A percentile compares a stretch with the other conserved stretches of the same genome.
Evolutionary conservation across 2,888 invertebrate genomes (phyloP).

Genomic region (Drosophila affinis): DNA sequence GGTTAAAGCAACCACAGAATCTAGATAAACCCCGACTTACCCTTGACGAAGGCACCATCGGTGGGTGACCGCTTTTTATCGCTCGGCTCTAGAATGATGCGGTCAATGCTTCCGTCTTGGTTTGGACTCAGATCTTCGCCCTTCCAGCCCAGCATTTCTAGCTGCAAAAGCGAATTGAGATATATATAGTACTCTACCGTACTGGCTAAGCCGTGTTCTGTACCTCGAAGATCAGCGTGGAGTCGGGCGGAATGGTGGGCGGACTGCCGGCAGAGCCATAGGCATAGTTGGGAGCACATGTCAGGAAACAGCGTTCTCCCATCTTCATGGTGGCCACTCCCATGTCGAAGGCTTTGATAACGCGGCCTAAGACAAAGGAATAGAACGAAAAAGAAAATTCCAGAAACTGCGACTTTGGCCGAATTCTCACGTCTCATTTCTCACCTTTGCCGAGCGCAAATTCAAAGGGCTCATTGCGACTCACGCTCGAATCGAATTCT

Average conservation of each 20-base stretch:
- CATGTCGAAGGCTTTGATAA: constrained; percentile 97
- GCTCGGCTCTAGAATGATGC: constrained; percentile 89
- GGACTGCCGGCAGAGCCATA: constrained; percentile 93
- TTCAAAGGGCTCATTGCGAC: constrained; percentile 92
- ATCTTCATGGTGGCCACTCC: constrained; percentile 97
- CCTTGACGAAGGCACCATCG: constrained; percentile 92
- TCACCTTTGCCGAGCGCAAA: constrained; percentile 94
- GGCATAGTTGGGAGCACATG: constrained; percentile 94
- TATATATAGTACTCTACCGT: neutral
- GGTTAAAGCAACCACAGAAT: neutral
- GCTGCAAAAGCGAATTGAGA: constrained; percentile 84
- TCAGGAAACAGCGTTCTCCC: constrained; percentile 92
- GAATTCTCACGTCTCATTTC: constrained; percentile 7
- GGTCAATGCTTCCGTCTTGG: constrained; percentile 92
- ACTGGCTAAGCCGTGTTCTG: too few species aligned
- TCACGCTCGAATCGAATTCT: constrained; percentile 95
- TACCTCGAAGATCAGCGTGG: constrained; percentile 95
- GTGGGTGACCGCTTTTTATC: constrained; percentile 89
- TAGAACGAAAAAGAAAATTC: neutral
- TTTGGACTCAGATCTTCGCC: constrained; percentile 94
- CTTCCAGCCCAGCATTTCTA: constrained; percentile 94
- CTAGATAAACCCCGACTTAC: constrained; percentile 84
- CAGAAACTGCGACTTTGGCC: constrained; percentile 2
- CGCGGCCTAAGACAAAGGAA: constrained; percentile 85
- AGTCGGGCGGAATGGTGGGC: constrained; percentile 94